Evolutionary conservation across 2,888 invertebrate species (phyloP).

Genomic region (Volucella zonaria): DNA sequence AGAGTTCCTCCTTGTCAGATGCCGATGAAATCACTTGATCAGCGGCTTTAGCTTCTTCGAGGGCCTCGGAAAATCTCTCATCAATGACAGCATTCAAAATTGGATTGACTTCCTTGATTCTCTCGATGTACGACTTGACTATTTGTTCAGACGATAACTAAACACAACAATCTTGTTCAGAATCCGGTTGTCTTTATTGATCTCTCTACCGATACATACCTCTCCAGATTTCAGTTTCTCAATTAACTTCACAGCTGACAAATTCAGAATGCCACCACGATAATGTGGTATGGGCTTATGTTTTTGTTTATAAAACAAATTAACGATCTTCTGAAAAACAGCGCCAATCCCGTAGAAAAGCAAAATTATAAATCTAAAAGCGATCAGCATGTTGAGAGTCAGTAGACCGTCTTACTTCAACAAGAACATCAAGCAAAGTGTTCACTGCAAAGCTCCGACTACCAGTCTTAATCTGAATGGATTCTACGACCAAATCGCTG

Average conservation of each 20-base stretch:
- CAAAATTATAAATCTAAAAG: conserved; percentile 35
- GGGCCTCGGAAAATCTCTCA: conserved; percentile 86
- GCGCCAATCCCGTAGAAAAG: conserved; percentile 46
- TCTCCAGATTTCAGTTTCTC: conserved; percentile 50
- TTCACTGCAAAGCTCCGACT: conserved; percentile 7
- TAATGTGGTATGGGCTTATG: conserved; percentile 27
- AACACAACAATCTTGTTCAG: neutral
- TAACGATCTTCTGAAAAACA: conserved; percentile 33
- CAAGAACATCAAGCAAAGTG: neutral
- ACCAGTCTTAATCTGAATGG: conserved; percentile 1
- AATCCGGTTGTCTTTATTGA: neutral
- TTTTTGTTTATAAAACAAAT: conserved; percentile 8
- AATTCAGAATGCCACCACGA: conserved; percentile 29
- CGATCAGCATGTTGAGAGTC: conserved; percentile 30
- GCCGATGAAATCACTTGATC: conserved; percentile 83
- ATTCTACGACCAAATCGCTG: no score
- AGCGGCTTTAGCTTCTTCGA: conserved; percentile 86
- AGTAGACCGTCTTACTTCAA: neutral
- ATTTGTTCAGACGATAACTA: conserved; percentile 84
- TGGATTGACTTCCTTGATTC: conserved; percentile 87
- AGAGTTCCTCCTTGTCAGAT: conserved; percentile 76
- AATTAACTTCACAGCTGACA: conserved; percentile 44
- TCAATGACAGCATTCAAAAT: conserved; percentile 89
- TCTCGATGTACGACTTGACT: conserved; percentile 85
- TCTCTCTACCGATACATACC: conserved; percentile 13